Evolutionary conservation across 2,888 invertebrate genomes (phyloP).

Genomic region (Dermolepida albohirtum): DNA sequence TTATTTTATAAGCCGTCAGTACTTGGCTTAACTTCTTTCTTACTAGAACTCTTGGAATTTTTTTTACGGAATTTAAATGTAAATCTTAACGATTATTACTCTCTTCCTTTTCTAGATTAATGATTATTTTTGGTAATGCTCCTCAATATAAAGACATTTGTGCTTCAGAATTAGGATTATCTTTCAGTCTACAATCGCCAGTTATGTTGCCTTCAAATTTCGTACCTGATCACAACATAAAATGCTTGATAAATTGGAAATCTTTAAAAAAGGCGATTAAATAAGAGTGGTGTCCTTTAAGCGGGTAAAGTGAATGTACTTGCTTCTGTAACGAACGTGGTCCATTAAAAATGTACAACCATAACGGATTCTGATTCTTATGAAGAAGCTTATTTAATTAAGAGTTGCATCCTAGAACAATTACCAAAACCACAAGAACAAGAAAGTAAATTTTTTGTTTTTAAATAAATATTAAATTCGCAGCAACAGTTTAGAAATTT

Average conservation of each 20-base stretch:
- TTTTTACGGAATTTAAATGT: too few relatives aligned
- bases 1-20: too few relatives aligned
- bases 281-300: constrained; percentile 18
- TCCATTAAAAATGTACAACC: constrained; percentile 9
- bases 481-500: too few relatives aligned
- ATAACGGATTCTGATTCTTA: constrained; percentile 30
- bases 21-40: too few relatives aligned
- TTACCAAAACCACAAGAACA: constrained; percentile 7
- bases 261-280: constrained; percentile 8
- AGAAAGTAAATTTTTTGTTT: too few relatives aligned
- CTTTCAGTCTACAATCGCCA: not conserved
- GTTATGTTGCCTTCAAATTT: not conserved
- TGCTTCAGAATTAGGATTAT: constrained; percentile 9
- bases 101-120: too few relatives aligned
- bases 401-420: constrained; percentile 19
- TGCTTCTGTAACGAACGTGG: not conserved
- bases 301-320: constrained; percentile 8
- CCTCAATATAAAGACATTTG: constrained; percentile 5
- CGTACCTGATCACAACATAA: constrained; percentile 22
- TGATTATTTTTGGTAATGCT: not conserved
- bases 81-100: too few relatives aligned
- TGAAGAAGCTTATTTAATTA: constrained; percentile 18
- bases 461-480: too few relatives aligned
- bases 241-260: constrained; percentile 30
- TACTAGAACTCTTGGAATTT: too few relatives aligned